These are phyloP conservation scores for Slavum lentiscoides DNA, from an alignment of 2,888 invertebrate genomes.

Conservation along the genomic window DNA sequence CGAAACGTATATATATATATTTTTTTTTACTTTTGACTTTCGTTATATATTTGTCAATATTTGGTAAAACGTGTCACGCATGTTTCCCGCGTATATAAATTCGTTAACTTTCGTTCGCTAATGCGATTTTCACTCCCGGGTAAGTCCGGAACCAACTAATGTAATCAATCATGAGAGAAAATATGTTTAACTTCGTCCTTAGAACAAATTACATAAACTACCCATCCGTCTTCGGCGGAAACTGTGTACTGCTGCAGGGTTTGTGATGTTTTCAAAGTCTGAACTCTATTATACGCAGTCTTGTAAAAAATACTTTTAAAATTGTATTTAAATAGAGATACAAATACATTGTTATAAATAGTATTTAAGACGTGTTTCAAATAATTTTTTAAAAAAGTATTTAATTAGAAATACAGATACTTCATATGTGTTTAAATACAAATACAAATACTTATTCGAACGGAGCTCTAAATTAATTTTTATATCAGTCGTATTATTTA, in stretches of 20 bases:
- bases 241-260: neutral
- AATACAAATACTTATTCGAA: too few species aligned
- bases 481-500: too few species aligned
- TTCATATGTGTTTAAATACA: too few species aligned
- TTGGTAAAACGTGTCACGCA: neutral
- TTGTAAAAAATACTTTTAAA: too few species aligned
- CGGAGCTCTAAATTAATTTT: too few species aligned
- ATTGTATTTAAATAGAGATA: too few species aligned
- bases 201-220: constrained; percentile 5
- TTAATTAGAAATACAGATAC: too few species aligned
- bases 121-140: constrained; percentile 10
- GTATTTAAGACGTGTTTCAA: too few species aligned
- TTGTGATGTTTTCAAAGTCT: constrained; percentile 11
- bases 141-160: neutral
- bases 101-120: neutral
- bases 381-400: too few species aligned
- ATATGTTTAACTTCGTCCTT: neutral
- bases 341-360: too few species aligned
- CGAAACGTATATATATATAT: too few species aligned
- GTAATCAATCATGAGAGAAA: constrained; percentile 22
- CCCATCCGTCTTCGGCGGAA: neutral
- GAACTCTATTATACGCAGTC: neutral
- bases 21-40: too few species aligned
- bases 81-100: neutral
- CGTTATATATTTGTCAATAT: neutral